These are phyloP conservation scores for Phalacrocorax carbo DNA, from an alignment of 2,113 vertebrate genomes.

Conservation along the genomic window DNA sequence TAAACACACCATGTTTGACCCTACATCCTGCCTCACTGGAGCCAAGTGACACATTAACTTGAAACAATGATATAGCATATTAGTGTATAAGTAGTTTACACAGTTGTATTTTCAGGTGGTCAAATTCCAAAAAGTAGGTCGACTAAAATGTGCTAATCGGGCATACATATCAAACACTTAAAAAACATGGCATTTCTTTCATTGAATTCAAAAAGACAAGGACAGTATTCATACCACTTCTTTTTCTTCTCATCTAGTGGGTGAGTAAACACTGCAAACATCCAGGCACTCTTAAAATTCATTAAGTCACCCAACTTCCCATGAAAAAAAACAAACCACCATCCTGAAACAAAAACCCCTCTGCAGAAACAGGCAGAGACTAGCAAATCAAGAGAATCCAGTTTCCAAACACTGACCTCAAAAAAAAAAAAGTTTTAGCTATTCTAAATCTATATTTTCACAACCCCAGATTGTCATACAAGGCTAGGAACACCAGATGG, in stretches of 20 bases:
- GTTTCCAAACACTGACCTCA: neutral
- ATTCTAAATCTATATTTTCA: neutral
- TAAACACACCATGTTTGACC: neutral
- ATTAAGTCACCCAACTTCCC: neutral
- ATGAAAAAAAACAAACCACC: too few species aligned
- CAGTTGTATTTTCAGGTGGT: neutral
- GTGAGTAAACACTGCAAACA: neutral
- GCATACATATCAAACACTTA: accelerated
- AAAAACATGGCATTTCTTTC: neutral
- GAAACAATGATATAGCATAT: neutral
- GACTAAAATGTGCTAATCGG: neutral
- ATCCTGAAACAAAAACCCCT: neutral
- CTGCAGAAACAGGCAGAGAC: neutral
- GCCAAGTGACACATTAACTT: neutral
- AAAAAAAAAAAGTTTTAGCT: neutral
- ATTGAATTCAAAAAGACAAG: neutral
- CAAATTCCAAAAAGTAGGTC: neutral
- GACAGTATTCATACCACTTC: neutral
- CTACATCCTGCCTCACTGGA: neutral
- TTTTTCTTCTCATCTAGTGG: neutral
- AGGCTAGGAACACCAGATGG: slow-evolving; percentile 36
- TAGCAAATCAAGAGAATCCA: neutral
- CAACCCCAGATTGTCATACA: neutral
- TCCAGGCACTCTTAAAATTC: neutral
- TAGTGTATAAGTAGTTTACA: neutral